phyloP scores from a whole-genome alignment of 2,797 vertebrate genomes.

The Trachurus trachurus region DNA sequence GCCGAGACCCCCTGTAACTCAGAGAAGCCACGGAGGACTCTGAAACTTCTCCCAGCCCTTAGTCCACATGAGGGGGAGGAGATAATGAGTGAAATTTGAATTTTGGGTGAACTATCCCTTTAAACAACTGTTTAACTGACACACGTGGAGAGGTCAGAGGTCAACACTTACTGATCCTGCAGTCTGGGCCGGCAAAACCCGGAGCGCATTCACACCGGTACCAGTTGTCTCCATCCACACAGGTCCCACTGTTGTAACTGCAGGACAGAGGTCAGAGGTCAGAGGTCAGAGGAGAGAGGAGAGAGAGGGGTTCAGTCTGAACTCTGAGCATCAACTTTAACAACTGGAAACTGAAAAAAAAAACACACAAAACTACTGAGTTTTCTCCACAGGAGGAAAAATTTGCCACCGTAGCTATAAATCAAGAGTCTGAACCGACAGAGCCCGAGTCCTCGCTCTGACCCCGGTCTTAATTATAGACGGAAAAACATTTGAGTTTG shows the following conservation, averaged over 20 bases:
- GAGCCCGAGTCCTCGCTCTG: not conserved
- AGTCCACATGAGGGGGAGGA: too few species aligned
- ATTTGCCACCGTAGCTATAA: not conserved
- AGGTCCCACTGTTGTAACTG: slow-evolving; percentile 94
- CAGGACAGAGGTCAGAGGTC: not conserved
- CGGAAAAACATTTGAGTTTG: not conserved
- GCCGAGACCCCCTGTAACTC: too few species aligned
- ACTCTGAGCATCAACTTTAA: not conserved
- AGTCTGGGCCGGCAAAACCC: slow-evolving; percentile 93
- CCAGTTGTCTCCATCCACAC: slow-evolving; percentile 95
- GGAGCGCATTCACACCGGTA: slow-evolving; percentile 94
- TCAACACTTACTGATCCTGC: slow-evolving; percentile 93
- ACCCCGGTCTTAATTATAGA: not conserved
- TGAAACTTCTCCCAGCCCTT: too few species aligned
- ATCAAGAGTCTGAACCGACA: not conserved
- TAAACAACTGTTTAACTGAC: too few species aligned
- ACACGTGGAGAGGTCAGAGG: too few species aligned
- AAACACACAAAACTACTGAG: not conserved
- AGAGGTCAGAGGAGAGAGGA: too few species aligned
- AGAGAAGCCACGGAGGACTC: too few species aligned
- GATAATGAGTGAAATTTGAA: too few species aligned
- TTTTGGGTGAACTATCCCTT: too few species aligned
- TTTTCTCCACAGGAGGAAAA: not conserved
- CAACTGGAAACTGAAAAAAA: too few species aligned
- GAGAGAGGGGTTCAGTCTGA: not conserved